A percentile compares a stretch with the other conserved stretches of the same genome.
phyloP scores from a whole-genome alignment of 2,113 vertebrate species.

The Lethenteron camtschaticum region DNA sequence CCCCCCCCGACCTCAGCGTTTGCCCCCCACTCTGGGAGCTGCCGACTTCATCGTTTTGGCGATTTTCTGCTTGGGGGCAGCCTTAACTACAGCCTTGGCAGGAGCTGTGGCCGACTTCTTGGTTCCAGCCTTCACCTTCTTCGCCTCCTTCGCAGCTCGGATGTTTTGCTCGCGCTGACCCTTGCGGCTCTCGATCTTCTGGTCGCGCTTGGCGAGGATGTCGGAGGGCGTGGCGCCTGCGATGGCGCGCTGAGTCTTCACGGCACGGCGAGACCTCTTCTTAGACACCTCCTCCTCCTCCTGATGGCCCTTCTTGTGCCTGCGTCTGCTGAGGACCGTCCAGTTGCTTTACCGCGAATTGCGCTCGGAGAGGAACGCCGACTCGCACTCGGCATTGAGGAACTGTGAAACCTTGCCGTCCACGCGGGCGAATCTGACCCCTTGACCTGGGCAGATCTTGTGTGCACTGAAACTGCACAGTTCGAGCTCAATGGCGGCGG shows the following conservation, averaged over 20 bases:
- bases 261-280: slow-evolving; percentile 75
- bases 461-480: slow-evolving; percentile 94
- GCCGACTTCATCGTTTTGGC: slow-evolving; percentile 76
- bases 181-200: slow-evolving; percentile 92
- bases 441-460: slow-evolving; percentile 90
- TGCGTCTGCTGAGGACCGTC: slow-evolving; percentile 87
- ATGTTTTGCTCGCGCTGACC: slow-evolving; percentile 87
- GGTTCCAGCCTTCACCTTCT: slow-evolving; percentile 84
- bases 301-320: slow-evolving; percentile 96
- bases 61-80: slow-evolving; percentile 83
- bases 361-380: slow-evolving; percentile 87
- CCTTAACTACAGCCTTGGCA: slow-evolving; percentile 60
- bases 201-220: slow-evolving; percentile 92
- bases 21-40: slow-evolving; percentile 81
- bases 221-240: slow-evolving; percentile 86
- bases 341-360: slow-evolving; percentile 95
- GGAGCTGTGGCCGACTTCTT: slow-evolving; percentile 58
- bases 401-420: slow-evolving; percentile 98
- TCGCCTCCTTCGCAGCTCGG: slow-evolving; percentile 92
- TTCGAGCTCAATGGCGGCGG: slow-evolving; percentile 23
- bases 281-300: slow-evolving; percentile 96
- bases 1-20: slow-evolving; percentile 36
- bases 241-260: slow-evolving; percentile 88
- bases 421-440: slow-evolving; percentile 73
- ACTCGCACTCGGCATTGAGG: slow-evolving; percentile 86